phyloP scores from a whole-genome alignment of 2,113 vertebrate species.

The Callipepla californica region DNA sequence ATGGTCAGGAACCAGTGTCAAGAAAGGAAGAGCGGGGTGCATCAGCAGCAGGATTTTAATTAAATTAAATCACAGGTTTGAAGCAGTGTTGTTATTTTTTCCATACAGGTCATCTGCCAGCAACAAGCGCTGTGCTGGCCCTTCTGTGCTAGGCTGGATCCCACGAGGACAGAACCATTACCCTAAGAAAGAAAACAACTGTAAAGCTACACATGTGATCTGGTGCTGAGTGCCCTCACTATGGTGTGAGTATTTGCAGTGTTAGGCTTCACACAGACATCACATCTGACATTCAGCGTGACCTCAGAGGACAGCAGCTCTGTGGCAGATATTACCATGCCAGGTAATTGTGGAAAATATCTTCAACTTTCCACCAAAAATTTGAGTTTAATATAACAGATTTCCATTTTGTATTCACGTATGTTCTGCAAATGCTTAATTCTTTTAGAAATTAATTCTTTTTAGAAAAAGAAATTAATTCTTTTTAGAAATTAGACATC shows the following conservation, averaged over 20 bases:
- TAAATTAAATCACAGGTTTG: not conserved
- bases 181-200: not conserved
- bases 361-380: not conserved
- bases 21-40: not conserved
- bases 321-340: not conserved
- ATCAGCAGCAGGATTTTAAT: not conserved
- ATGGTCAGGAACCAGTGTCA: not conserved
- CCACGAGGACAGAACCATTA: not conserved
- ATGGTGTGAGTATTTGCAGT: not conserved
- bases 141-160: not conserved
- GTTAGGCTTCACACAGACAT: not conserved
- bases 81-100: not conserved
- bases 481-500: not conserved
- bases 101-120: not conserved
- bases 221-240: not conserved
- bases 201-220: not conserved
- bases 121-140: not conserved
- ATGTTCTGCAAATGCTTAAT: not conserved
- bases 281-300: not conserved
- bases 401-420: not conserved
- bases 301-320: not conserved
- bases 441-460: not conserved
- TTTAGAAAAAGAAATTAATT: too few species aligned
- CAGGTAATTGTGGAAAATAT: not conserved
- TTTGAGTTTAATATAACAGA: not conserved